Evolutionary conservation across 2,797 vertebrate species (phyloP).

Genomic region (Rhinoraja longicauda): DNA sequence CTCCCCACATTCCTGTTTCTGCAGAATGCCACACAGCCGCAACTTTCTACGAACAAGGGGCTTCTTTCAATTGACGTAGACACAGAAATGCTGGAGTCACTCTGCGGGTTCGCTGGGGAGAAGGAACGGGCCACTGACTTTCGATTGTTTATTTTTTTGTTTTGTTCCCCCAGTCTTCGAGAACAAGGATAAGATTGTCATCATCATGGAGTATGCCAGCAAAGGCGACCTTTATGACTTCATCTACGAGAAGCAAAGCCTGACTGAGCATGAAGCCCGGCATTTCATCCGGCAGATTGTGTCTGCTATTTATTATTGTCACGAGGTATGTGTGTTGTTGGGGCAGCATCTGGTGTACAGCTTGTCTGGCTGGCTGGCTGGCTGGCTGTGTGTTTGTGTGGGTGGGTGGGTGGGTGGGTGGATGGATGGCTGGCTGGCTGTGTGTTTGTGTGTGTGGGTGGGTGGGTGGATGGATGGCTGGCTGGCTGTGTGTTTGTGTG

Average conservation of each 20-base stretch:
- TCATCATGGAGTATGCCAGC: constrained; percentile 95
- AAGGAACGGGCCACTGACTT: too few species aligned
- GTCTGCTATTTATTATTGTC: constrained; percentile 87
- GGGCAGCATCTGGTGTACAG: background rate
- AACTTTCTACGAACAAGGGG: background rate
- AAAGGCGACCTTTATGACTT: constrained; percentile 87
- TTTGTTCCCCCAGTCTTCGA: constrained; percentile 74
- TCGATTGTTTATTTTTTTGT: background rate
- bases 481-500: too few species aligned
- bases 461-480: background rate
- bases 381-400: too few species aligned
- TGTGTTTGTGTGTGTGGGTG: too few species aligned
- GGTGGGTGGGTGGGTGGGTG: background rate
- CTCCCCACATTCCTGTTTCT: too few species aligned
- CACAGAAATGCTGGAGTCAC: too few species aligned
- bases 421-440: background rate
- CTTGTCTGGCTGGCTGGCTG: background rate
- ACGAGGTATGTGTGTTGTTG: constrained; percentile 61
- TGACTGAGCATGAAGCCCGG: constrained; percentile 74
- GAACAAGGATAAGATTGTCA: constrained; percentile 94
- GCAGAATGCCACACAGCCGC: background rate
- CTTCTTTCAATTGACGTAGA: background rate
- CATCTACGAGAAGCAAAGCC: constrained; percentile 73
- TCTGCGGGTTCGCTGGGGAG: too few species aligned
- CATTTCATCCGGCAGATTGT: constrained; percentile 92